Conservation (phyloP, 2,797 vertebrate species). For the Argyrosomus regius region DNA sequence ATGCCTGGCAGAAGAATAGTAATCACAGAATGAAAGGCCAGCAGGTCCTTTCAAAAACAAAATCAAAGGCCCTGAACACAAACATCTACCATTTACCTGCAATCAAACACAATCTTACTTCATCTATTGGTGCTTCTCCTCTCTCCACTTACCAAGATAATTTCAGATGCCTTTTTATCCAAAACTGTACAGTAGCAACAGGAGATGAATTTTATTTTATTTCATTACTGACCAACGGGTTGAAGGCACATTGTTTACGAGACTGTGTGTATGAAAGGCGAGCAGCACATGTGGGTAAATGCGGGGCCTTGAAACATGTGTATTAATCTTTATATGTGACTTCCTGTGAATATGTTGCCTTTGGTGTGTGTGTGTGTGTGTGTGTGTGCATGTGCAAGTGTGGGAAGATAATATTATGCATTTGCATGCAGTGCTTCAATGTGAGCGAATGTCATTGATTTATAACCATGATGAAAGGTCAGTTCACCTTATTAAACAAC, state of each 20-base stretch:
- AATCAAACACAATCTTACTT: constrained; percentile 81
- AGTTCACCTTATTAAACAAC: constrained; percentile 84
- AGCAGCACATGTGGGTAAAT: constrained; percentile 25
- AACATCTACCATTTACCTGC: constrained; percentile 77
- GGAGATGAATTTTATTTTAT: constrained; percentile 70
- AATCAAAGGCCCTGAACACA: constrained; percentile 67
- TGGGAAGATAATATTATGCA: constrained; percentile 77
- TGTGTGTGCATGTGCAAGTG: constrained; percentile 20
- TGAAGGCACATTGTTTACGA: constrained; percentile 45
- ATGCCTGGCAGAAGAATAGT: constrained; percentile 66
- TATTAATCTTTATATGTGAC: constrained; percentile 53
- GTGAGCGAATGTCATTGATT: constrained; percentile 82
- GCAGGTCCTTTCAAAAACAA: constrained; percentile 73
- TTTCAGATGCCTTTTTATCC: constrained; percentile 65
- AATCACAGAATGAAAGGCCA: constrained; percentile 77
- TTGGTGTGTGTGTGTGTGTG: constrained; percentile 8
- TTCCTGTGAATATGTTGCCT: constrained; percentile 39
- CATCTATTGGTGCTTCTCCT: constrained; percentile 70
- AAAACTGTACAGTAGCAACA: constrained; percentile 56
- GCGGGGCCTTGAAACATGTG: constrained; percentile 30
- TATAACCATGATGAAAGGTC: constrained; percentile 82
- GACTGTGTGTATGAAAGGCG: constrained; percentile 29
- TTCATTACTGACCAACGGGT: constrained; percentile 51
- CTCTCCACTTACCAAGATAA: constrained; percentile 65
- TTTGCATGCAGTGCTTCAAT: constrained; percentile 76